Conservation (phyloP, 2,888 invertebrate species). For the Schizotus pectinicornis region DNA sequence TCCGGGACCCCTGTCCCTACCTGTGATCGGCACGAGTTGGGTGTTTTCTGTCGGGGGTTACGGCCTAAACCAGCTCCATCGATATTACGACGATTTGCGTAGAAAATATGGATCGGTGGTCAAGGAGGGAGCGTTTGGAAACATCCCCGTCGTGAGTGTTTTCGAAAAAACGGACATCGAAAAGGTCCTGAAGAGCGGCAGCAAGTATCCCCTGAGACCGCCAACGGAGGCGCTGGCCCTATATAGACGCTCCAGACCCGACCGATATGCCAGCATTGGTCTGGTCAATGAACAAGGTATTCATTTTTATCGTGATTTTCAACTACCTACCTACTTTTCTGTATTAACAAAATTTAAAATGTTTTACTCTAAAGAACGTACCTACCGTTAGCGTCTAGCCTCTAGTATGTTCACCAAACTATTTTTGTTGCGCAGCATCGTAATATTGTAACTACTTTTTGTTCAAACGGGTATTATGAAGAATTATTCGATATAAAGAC, state of each 20-base stretch:
- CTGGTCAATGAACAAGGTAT: conserved; percentile 81
- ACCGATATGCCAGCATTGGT: conserved; percentile 81
- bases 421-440: too few species aligned
- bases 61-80: conserved; percentile 75
- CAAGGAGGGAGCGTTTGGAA: conserved; percentile 77
- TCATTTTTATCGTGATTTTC: too few species aligned
- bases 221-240: conserved; percentile 81
- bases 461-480: too few species aligned
- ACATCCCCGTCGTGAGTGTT: conserved; percentile 75
- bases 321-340: too few species aligned
- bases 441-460: too few species aligned
- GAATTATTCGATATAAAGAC: too few species aligned
- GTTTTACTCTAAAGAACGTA: too few species aligned
- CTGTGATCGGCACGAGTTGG: conserved; percentile 82
- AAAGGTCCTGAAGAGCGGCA: conserved; percentile 73
- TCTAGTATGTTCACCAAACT: too few species aligned
- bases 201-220: conserved; percentile 80
- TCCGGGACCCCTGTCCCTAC: conserved; percentile 77
- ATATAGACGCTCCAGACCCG: conserved; percentile 75
- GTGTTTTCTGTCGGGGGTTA: conserved; percentile 73
- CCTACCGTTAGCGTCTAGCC: too few species aligned
- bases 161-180: conserved; percentile 76
- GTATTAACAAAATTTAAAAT: too few species aligned
- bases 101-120: conserved; percentile 77
- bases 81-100: conserved; percentile 79